Evolutionary conservation across 2,888 invertebrate species (phyloP).

Genomic region (Apodemia duryi): DNA sequence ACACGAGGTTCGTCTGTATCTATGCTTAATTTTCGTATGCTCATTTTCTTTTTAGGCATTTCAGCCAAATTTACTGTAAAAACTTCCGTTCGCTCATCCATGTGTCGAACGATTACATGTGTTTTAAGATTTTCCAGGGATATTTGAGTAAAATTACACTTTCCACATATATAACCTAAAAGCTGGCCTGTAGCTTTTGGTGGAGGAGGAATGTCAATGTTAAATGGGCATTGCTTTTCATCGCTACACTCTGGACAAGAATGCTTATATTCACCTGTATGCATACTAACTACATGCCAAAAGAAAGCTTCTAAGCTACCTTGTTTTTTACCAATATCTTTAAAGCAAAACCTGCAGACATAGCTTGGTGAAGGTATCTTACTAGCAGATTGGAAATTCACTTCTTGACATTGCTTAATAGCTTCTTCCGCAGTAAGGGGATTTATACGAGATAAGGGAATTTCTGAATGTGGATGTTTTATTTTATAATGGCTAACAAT

Average conservation of each 20-base stretch:
- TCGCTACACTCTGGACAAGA: slow-evolving; percentile 81
- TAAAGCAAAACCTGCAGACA: slow-evolving; percentile 62
- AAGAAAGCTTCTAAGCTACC: slow-evolving; percentile 75
- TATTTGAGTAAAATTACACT: slow-evolving; percentile 87
- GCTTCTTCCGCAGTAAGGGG: slow-evolving; percentile 72
- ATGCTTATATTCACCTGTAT: slow-evolving; percentile 88
- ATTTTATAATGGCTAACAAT: slow-evolving; percentile 83
- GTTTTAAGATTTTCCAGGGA: slow-evolving; percentile 78
- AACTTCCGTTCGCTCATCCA: slow-evolving; percentile 65
- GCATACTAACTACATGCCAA: slow-evolving; percentile 84
- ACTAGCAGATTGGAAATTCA: slow-evolving; percentile 53
- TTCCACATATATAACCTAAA: slow-evolving; percentile 82
- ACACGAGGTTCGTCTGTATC: slow-evolving; percentile 36
- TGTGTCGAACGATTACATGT: slow-evolving; percentile 81
- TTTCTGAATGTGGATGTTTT: slow-evolving; percentile 82
- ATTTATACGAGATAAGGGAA: slow-evolving; percentile 81
- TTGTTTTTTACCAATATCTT: slow-evolving; percentile 50
- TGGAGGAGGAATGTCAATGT: slow-evolving; percentile 62
- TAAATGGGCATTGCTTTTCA: slow-evolving; percentile 48
- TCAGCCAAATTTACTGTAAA: slow-evolving; percentile 59
- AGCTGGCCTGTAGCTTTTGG: slow-evolving; percentile 60
- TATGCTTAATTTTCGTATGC: slow-evolving; percentile 19
- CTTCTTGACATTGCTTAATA: slow-evolving; percentile 71
- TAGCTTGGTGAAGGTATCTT: slow-evolving; percentile 56
- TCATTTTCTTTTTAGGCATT: slow-evolving; percentile 40